Percentiles rank a stretch among this genome's conserved stretches.
phyloP scores from a whole-genome alignment of 2,797 vertebrate species.

The Lagorchestes hirsutus region DNA sequence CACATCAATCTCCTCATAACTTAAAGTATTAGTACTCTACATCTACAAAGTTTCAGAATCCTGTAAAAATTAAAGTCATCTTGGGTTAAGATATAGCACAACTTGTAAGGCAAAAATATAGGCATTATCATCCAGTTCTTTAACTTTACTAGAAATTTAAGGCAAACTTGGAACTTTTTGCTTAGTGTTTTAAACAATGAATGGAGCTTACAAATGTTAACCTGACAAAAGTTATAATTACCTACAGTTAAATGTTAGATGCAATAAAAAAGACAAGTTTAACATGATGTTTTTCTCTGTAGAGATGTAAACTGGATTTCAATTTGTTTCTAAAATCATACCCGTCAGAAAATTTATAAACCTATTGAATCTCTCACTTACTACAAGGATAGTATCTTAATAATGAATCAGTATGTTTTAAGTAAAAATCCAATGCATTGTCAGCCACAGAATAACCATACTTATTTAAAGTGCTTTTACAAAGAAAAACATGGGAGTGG shows the following conservation, averaged over 20 bases:
- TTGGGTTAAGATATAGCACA: constrained; percentile 81
- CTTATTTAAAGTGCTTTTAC: constrained; percentile 75
- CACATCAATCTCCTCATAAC: constrained; percentile 73
- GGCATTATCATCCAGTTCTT: constrained; percentile 83
- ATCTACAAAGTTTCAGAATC: constrained; percentile 76
- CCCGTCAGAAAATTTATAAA: constrained; percentile 62
- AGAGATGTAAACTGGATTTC: constrained; percentile 69
- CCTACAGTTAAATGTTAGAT: constrained; percentile 27
- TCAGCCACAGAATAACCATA: constrained; percentile 41
- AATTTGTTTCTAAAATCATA: constrained; percentile 68
- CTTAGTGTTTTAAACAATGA: constrained; percentile 74
- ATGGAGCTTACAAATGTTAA: constrained; percentile 71
- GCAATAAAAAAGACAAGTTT: constrained; percentile 48
- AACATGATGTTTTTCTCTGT: constrained; percentile 59
- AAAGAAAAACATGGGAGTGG: constrained; percentile 51
- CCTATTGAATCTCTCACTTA: constrained; percentile 53
- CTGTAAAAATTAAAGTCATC: constrained; percentile 74
- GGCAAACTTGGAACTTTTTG: constrained; percentile 85
- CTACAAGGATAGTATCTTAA: constrained; percentile 58
- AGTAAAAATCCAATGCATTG: constrained; percentile 58
- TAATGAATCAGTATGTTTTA: constrained; percentile 66
- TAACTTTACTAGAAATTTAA: constrained; percentile 79
- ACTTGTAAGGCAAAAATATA: constrained; percentile 82
- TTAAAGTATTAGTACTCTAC: constrained; percentile 64
- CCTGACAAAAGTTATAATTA: constrained; percentile 65